These are phyloP conservation scores for Leuciscus idus DNA, from an alignment of 2,113 vertebrate genomes.

Conservation along the genomic window DNA sequence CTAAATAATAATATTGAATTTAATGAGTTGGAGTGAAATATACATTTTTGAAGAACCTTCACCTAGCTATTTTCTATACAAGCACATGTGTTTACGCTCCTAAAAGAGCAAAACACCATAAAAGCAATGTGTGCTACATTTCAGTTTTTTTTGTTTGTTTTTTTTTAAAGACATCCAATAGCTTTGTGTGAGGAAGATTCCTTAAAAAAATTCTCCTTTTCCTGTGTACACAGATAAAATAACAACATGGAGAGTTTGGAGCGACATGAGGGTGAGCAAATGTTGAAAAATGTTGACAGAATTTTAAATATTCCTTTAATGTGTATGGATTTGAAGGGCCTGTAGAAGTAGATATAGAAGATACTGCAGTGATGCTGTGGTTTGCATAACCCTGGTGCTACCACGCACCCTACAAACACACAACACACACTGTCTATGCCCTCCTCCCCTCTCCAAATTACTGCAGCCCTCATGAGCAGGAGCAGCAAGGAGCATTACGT, in stretches of 20 bases:
- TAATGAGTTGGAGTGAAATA: neutral
- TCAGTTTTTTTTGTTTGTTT: neutral
- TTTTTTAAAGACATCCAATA: neutral
- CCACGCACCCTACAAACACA: conserved; percentile 27
- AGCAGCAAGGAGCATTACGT: conserved; percentile 57
- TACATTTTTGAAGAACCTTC: neutral
- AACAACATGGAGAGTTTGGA: neutral
- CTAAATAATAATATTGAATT: neutral
- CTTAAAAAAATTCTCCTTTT: neutral
- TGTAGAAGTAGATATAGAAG: conserved; percentile 20
- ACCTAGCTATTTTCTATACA: neutral
- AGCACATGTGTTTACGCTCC: neutral
- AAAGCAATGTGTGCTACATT: neutral
- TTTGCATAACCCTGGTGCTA: conserved; percentile 36
- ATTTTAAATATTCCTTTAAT: neutral
- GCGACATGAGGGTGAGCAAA: neutral
- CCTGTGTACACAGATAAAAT: neutral
- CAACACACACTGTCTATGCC: conserved; percentile 34
- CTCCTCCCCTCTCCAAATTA: conserved; percentile 54
- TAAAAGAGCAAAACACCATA: neutral
- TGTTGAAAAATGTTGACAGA: neutral
- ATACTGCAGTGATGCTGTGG: conserved; percentile 50
- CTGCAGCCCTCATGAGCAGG: conserved; percentile 54
- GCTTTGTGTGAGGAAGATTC: neutral
- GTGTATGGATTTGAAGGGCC: neutral